Percentiles rank a stretch among this genome's conserved stretches.
Evolutionary conservation across 2,113 vertebrate species (phyloP).

Genomic region (Campylomormyrus tamandua): DNA sequence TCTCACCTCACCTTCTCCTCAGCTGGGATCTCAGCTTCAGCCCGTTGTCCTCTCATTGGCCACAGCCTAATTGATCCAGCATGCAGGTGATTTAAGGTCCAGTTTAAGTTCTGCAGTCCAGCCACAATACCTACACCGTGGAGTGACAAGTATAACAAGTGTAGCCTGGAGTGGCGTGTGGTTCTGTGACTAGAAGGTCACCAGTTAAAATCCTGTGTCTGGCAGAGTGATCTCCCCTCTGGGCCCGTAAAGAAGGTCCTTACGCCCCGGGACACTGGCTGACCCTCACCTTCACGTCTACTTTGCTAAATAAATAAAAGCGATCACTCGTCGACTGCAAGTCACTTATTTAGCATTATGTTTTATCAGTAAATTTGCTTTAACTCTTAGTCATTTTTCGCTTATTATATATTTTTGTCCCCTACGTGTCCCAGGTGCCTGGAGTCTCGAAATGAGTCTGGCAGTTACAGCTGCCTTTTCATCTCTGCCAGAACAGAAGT

Average conservation of each 20-base stretch:
- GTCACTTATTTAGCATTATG: background rate
- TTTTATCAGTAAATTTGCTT: background rate
- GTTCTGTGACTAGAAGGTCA: too few species aligned
- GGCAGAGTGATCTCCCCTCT: background rate
- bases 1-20: too few species aligned
- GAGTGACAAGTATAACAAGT: too few species aligned
- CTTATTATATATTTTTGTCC: background rate
- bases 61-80: too few species aligned
- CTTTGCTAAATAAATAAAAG: background rate
- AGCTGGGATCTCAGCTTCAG: too few species aligned
- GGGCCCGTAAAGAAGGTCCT: background rate
- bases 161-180: too few species aligned
- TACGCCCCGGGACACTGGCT: background rate
- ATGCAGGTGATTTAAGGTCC: too few species aligned
- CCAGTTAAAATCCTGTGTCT: too few species aligned
- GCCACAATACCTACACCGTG: too few species aligned
- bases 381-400: background rate
- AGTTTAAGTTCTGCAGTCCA: too few species aligned
- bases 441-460: background rate
- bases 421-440: background rate
- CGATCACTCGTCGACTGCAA: background rate
- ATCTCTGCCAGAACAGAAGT: background rate
- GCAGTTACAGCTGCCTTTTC: background rate
- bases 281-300: background rate
- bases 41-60: too few species aligned